Percentiles rank a stretch among this genome's conserved stretches.
Evolutionary conservation across 2,113 vertebrate species (phyloP).

Genomic region (Panurus biarmicus): DNA sequence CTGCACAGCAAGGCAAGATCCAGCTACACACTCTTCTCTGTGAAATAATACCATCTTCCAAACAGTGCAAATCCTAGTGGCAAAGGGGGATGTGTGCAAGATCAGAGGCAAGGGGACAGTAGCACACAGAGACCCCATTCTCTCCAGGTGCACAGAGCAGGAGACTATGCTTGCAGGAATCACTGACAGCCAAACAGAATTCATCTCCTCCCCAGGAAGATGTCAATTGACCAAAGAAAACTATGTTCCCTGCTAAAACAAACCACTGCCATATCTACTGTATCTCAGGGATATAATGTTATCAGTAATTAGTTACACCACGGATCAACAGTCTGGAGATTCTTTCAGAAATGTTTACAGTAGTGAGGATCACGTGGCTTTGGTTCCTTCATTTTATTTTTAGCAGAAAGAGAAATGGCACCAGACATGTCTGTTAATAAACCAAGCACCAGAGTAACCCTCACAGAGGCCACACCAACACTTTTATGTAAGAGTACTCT

Average conservation of each 20-base stretch:
- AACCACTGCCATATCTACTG: background rate
- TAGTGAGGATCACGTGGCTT: background rate
- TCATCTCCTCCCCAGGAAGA: constrained; percentile 4
- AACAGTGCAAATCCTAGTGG: background rate
- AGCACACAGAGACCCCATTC: background rate
- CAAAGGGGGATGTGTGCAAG: background rate
- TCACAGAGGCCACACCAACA: background rate
- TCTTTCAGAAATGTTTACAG: constrained; percentile 3
- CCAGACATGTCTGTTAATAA: background rate
- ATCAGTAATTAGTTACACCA: constrained; percentile 13
- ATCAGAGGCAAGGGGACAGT: background rate
- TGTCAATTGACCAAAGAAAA: constrained; percentile 6
- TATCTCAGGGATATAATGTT: background rate
- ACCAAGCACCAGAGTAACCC: background rate
- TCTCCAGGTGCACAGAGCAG: background rate
- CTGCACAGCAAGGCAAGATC: background rate
- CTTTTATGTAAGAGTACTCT: background rate
- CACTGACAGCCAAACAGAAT: background rate
- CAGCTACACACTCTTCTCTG: rapidly evolving
- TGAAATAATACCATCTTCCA: background rate
- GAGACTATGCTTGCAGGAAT: background rate
- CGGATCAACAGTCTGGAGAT: background rate
- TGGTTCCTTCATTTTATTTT: constrained; percentile 26
- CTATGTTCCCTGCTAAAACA: background rate
- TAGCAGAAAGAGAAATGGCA: background rate